Percentiles rank a stretch among this genome's conserved stretches.
These are phyloP conservation scores for Candidula unifasciata DNA, from an alignment of 2,888 invertebrate species.

Conservation along the genomic window DNA sequence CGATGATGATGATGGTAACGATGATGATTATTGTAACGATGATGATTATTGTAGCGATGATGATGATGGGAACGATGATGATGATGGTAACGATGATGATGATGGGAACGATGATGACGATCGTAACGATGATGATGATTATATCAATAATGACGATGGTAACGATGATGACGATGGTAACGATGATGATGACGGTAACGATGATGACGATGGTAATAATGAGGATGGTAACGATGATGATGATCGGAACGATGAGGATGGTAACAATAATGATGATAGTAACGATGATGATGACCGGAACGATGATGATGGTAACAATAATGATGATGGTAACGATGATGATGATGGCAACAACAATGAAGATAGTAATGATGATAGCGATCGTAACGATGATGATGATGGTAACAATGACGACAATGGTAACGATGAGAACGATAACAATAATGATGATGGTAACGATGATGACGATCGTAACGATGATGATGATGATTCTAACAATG, in stretches of 20 bases:
- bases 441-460: constrained; percentile 30
- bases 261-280: constrained; percentile 20
- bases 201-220: constrained; percentile 1
- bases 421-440: constrained; percentile 13
- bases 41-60: no score
- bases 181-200: constrained; percentile 2
- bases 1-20: no score
- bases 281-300: constrained; percentile 23
- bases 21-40: no score
- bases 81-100: constrained; percentile 30
- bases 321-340: constrained; percentile 33
- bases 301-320: constrained; percentile 29
- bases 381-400: constrained; percentile 25
- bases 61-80: no score
- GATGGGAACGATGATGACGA: no score
- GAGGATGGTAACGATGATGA: no score
- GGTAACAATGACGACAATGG: constrained; percentile 1
- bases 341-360: constrained; percentile 1
- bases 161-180: not conserved
- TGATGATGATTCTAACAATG: no score
- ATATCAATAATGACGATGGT: not conserved
- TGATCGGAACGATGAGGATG: no score
- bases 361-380: constrained; percentile 34
- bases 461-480: no score
- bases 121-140: no score